Evolutionary conservation across 2,113 vertebrate species (phyloP).

Genomic region (Coreoperca whiteheadi): DNA sequence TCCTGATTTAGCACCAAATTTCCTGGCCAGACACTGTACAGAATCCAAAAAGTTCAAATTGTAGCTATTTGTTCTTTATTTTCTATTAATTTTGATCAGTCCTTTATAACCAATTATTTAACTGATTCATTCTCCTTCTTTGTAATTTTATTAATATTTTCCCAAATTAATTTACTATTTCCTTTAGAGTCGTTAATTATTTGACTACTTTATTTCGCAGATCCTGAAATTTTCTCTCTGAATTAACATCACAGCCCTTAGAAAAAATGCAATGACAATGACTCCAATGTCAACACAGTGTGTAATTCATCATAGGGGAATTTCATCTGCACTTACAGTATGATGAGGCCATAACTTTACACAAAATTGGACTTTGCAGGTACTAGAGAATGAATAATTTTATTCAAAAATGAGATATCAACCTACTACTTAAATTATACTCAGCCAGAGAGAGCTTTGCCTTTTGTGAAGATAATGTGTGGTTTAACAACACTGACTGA

Average conservation of each 20-base stretch:
- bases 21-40: too few species aligned
- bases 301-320: background rate
- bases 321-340: background rate
- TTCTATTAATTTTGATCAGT: too few species aligned
- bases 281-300: background rate
- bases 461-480: background rate
- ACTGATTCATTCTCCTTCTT: too few species aligned
- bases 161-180: too few species aligned
- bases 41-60: too few species aligned
- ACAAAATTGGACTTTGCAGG: conserved; percentile 1
- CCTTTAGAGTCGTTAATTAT: too few species aligned
- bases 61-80: too few species aligned
- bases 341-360: background rate
- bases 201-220: too few species aligned
- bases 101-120: too few species aligned
- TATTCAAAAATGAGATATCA: background rate
- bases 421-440: background rate
- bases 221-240: background rate
- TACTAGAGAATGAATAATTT: background rate
- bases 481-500: background rate
- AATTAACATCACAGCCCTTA: background rate
- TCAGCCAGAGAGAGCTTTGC: background rate
- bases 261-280: background rate
- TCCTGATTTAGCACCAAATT: too few species aligned
- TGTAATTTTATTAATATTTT: too few species aligned